Evolutionary conservation across 2,888 invertebrate species (phyloP), one percentile per base, ranked within the genome.

Genomic region (Pyrrhosoma nymphula): DNA sequence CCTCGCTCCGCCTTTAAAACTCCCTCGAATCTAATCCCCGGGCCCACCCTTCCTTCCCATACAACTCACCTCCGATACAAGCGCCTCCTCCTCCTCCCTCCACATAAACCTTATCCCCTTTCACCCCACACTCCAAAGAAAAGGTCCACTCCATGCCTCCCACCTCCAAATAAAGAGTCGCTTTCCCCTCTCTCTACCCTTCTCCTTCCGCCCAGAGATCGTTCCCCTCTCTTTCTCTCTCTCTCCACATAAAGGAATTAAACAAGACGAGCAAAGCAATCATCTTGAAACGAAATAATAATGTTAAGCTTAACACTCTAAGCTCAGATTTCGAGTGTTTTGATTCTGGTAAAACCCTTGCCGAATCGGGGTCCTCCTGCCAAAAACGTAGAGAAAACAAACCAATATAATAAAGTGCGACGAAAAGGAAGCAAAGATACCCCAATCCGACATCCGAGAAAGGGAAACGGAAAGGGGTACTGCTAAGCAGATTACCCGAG

Each of bases 41-140:
- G 82, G 82, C 82, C 82, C 69, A 26, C 69, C 69, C 69, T 69
- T 26, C 23, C 69, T 69, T 69, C 69, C 69, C 69, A 69, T 69
- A 69, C 69, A 69, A 69, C 26, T 82, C 82, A 82, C 82, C 82
- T 82, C 14, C 69, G n/a, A 82, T 35, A 82, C 82, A 82, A 26
- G 82, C 30, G 26, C 18, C 14, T 35, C 82, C 30, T 26, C 26
- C 35, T 35, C 30, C 14, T 82, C 35, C 89, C 56, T n/a, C 69
- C 69, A 12, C 18, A 69, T 69, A 20, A 69, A 69, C 8, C 69
- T 12, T 26, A 20, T 69, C 69, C n/a, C 69, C 18, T 60, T 60
- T 20, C 18, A 82, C 82, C 35, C 26, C 55, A 47, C n/a, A 12
- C 89, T 56, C 89, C 47, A 47, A 47, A 30, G 30, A 8, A 18